A percentile compares a stretch with the other conserved stretches of the same genome.
phyloP scores from a whole-genome alignment of 2,797 vertebrate species.

The Miichthys miiuy region DNA sequence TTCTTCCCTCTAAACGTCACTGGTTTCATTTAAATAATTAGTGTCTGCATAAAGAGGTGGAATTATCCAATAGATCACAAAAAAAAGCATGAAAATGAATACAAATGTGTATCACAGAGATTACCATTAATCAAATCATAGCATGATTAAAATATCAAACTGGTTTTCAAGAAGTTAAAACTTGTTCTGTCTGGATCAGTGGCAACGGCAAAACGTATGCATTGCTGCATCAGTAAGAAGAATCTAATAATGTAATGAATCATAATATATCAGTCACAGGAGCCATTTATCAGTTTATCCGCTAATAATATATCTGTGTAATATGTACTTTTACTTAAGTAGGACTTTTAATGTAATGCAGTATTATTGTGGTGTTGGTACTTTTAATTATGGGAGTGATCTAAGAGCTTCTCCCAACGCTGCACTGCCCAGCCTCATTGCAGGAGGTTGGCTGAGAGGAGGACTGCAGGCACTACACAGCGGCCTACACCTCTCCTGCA shows the following conservation, averaged over 20 bases:
- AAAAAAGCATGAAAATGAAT: background rate
- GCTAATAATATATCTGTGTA: background rate
- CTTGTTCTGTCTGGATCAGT: background rate
- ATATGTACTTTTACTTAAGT: background rate
- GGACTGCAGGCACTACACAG: background rate
- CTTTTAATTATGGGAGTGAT: background rate
- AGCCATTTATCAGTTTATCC: too few species aligned
- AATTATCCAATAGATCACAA: background rate
- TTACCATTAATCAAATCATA: constrained; percentile 11
- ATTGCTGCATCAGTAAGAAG: background rate
- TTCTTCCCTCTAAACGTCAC: too few species aligned
- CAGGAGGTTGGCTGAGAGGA: background rate
- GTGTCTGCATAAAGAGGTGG: background rate
- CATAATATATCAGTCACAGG: too few species aligned
- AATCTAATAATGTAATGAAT: too few species aligned
- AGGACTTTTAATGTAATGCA: background rate
- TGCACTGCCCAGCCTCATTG: background rate
- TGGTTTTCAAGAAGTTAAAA: background rate
- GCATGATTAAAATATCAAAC: background rate
- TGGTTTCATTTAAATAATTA: background rate
- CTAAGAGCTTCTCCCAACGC: background rate
- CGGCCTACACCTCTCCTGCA: background rate
- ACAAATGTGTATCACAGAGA: background rate
- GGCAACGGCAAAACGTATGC: background rate
- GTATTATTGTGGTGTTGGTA: background rate